Evolutionary conservation across 2,113 vertebrate genomes (phyloP), one percentile per base, ranked within the genome.

Genomic region (Psophia crepitans): DNA sequence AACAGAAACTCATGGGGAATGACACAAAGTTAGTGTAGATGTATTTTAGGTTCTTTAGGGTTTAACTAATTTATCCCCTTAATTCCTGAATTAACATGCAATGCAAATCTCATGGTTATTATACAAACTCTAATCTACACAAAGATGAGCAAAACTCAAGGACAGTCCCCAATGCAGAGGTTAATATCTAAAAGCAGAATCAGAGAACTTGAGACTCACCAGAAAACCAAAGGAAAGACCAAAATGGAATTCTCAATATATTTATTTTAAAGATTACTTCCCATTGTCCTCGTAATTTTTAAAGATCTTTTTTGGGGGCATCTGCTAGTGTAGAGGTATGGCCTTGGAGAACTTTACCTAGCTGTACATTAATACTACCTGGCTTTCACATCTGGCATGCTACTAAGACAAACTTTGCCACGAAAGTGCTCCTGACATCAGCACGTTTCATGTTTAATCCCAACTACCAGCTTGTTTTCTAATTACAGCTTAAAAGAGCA

Each of bases 361-460:
- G 15, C 7, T 54, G 10, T 49, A 54, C 66, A 24, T 41, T 23
- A 92, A 53, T 49, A 30, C 14, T 35, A 54, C 13, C 10, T 1
- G 15, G 48, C 32, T 71, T 37, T 23, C 30, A 86, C 10, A 41
- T n/a, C 48, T 0, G 0, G 24, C 48, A 73, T 33, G 16, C 24
- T 53, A 37, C 30, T 17, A 60, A 41, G 74, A 75, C 28, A 75
- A 79, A 32, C 33, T 33, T 30, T 65, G 48, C 22, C n/a, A 65
- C 0, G 12, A 11, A 77, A 74, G 26, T 44, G 28, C 39, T 86
- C 63, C 75, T 61, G 51, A 39, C 32, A 70, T 30, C 54, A 90
- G 75, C 28, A 63, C 11, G 33, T 70, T 80, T 54, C 26, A 63
- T 32, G 7, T 30, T 77, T 46, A 77, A 68, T 58, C 21, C 23